Conservation (phyloP, 1,140 invertebrate genomes). For the Bathynomus jamesi region DNA sequence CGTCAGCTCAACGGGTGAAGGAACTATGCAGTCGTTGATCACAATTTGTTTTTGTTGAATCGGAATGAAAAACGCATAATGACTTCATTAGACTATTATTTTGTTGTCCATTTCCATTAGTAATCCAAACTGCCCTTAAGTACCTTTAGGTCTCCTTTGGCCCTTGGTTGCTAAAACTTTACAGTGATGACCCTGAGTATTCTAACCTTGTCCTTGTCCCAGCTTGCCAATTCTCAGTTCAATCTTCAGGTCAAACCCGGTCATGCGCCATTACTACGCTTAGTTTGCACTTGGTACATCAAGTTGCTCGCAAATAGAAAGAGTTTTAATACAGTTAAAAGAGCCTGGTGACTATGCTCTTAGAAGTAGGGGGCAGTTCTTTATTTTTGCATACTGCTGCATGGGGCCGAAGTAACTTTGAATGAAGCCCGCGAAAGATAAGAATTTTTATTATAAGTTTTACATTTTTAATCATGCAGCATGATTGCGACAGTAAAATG, state of each 20-base stretch:
- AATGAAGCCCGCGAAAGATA: background rate
- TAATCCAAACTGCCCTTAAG: background rate
- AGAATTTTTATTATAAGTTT: slow-evolving; percentile 14
- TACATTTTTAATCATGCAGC: slow-evolving; percentile 29
- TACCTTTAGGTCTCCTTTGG: background rate
- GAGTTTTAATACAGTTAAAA: slow-evolving; percentile 9
- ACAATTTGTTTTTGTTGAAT: background rate
- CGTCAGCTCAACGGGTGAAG: background rate
- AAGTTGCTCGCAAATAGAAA: background rate
- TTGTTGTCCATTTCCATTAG: background rate
- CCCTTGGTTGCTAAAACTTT: background rate
- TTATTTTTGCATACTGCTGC: slow-evolving; percentile 33
- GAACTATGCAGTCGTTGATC: background rate
- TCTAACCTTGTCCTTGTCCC: background rate
- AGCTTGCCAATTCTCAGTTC: background rate
- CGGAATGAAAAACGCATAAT: slow-evolving; percentile 1
- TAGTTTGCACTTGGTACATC: background rate
- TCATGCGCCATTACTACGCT: background rate
- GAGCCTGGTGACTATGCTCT: slow-evolving; percentile 25
- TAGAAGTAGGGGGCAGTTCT: slow-evolving; percentile 14
- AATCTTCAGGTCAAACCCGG: background rate
- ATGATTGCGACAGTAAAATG: slow-evolving; percentile 28
- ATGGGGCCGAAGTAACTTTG: slow-evolving; percentile 20
- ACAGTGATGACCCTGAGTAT: background rate
- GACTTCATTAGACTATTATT: background rate